Evolutionary conservation across 2,797 vertebrate species (phyloP).

Genomic region (Danio jaintianensis): DNA sequence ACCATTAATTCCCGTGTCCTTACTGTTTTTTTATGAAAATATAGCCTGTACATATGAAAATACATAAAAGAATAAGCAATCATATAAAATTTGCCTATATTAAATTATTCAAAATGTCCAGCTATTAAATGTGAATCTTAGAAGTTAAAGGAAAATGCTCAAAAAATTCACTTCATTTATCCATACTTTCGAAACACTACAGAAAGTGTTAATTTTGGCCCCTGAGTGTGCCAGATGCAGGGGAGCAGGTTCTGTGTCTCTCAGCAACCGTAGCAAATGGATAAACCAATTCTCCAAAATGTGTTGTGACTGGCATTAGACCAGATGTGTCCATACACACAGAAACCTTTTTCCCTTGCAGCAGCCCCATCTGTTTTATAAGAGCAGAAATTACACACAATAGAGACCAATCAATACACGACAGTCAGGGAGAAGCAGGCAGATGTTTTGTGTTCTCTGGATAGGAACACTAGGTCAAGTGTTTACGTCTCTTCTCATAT

Average conservation of each 20-base stretch:
- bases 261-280: constrained; percentile 12
- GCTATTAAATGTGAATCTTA: no score
- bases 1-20: no score
- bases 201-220: background rate
- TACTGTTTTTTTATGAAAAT: no score
- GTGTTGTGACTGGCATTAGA: constrained; percentile 33
- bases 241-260: constrained; percentile 29
- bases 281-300: constrained; percentile 42
- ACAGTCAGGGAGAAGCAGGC: constrained; percentile 40
- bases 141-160: no score
- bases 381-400: constrained; percentile 47
- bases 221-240: background rate
- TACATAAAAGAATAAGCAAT: no score
- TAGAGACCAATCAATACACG: constrained; percentile 50
- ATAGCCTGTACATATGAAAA: no score
- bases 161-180: no score
- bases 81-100: no score
- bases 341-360: background rate
- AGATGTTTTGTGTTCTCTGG: constrained; percentile 49
- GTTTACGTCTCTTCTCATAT: constrained; percentile 49
- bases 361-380: constrained; percentile 64
- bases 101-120: no score
- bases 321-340: constrained; percentile 36
- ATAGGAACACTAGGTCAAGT: constrained; percentile 55
- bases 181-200: background rate